Base-by-base conservation (phyloP, 1,140 invertebrate species). In the Coenobita brevimanus region DNA sequence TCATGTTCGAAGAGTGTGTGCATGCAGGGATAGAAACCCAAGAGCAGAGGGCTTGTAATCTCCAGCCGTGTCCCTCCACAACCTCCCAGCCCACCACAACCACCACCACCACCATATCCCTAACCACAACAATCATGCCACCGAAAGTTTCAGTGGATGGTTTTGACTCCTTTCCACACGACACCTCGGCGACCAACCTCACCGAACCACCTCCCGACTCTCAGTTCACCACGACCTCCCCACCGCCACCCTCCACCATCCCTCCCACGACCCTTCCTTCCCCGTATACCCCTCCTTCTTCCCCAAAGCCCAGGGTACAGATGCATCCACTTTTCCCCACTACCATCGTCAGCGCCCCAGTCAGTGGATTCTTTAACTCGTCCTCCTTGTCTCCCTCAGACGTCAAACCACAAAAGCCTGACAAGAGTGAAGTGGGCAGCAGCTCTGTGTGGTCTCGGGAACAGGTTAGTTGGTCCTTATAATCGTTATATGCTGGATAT, bases 11-110 rank as follows among this genome's bases (percentile, higher is more conserved):
- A 30, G 76, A 67, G 21, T 87, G 85, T 15, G 85, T 87, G 21
- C 76, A 36, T 8, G 75, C 85, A n/a, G 85, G 85, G 17, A 87
- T 81, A 15, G 85, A 87, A n/a, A 87, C 85, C 4, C 85, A 87
- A 60, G 76, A 87, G 10, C 85, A 87, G 67, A 46, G 64, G 10
- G 76, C 85, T 1, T 87, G 85, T n/a, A 87, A 87, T 50, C 46
- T 87, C 15, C 85, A 87, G 38, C 76, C 85, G n/a, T 87, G 85
- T 30, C 85, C 85, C 21, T 43, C 85, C 17, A 81, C 85, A 41
- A 60, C 57, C n/a, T 21, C 85, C 6, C 21, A 6, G 1, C 10
- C 46, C 30, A 30, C 73, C 15, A 24, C 62, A 24, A 33, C 76
- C 50, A 82, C 81, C 2, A 73, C 64, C 15, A 43, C 64, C 0